Evolutionary conservation across 2,888 invertebrate genomes (phyloP).

Genomic region (Poecilobothrus nobilitatus): DNA sequence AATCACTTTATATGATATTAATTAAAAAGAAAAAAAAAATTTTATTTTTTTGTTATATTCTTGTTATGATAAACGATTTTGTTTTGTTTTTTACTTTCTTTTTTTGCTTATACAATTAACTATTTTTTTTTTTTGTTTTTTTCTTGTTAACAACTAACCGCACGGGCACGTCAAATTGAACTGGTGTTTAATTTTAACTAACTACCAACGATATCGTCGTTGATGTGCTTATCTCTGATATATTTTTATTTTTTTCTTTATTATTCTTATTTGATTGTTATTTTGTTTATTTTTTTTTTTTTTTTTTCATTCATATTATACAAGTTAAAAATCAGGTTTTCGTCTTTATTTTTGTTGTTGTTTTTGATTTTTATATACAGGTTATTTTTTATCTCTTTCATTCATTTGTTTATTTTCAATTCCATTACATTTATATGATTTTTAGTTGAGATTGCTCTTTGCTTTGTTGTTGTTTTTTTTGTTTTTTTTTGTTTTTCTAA

Average conservation of each 20-base stretch:
- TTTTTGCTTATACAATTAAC: neutral
- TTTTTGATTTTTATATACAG: neutral
- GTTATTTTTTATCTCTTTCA: neutral
- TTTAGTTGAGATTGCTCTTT: too few species aligned
- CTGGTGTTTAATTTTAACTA: conserved; percentile 8
- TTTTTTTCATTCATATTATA: neutral
- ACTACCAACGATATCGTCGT: neutral
- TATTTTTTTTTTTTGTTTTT: neutral
- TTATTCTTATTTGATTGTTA: too few species aligned
- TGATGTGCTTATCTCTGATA: neutral
- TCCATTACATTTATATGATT: too few species aligned
- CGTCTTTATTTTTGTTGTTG: neutral
- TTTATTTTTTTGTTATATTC: too few species aligned
- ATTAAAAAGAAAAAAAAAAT: too few species aligned
- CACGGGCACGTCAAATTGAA: conserved; percentile 17
- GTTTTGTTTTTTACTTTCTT: too few species aligned
- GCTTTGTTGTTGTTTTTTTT: too few species aligned
- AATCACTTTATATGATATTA: too few species aligned
- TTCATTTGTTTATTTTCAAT: neutral
- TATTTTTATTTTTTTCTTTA: too few species aligned
- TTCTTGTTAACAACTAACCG: conserved; percentile 9
- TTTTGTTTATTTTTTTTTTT: too few species aligned
- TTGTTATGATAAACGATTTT: too few species aligned
- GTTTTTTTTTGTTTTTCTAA: too few species aligned
- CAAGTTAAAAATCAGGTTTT: neutral